phyloP scores from a whole-genome alignment of 2,113 vertebrate genomes.

The Paraplagusia blochii region DNA sequence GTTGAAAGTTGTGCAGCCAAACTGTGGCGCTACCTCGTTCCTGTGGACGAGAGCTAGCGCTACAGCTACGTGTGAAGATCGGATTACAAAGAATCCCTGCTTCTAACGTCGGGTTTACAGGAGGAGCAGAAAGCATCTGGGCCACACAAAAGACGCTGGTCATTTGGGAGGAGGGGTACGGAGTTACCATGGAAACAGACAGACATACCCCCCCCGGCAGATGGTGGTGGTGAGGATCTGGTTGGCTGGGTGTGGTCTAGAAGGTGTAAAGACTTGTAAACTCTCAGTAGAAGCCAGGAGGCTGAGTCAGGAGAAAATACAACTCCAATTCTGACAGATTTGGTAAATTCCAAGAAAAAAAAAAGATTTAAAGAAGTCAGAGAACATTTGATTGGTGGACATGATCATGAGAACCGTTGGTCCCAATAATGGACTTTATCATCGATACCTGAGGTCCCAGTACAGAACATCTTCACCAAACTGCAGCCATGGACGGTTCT shows the following conservation, averaged over 20 bases:
- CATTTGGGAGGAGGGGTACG: conserved; percentile 57
- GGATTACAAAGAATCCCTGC: conserved; percentile 5
- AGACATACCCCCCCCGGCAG: conserved; percentile 67
- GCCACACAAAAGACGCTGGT: conserved; percentile 58
- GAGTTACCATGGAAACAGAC: conserved; percentile 66
- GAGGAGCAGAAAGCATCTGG: conserved; percentile 52
- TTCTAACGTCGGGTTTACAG: conserved; percentile 27
- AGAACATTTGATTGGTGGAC: no score
- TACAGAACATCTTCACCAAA: no score
- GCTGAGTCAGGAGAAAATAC: no score
- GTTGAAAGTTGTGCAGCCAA: background rate
- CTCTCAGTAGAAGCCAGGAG: no score
- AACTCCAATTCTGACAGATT: no score
- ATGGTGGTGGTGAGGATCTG: conserved; percentile 61
- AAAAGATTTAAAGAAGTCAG: no score
- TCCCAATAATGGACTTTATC: no score
- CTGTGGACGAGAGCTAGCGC: background rate
- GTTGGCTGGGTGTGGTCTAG: conserved; percentile 48
- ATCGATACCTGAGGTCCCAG: no score
- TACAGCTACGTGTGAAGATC: background rate
- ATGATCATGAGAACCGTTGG: no score
- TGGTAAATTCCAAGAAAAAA: no score
- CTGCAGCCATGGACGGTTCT: no score
- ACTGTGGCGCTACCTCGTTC: background rate
- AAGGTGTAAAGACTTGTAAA: no score